Evolutionary conservation across 2,888 invertebrate species (phyloP), one percentile per base, ranked within the genome.

Genomic region (Nephrotoma guestfalica): DNA sequence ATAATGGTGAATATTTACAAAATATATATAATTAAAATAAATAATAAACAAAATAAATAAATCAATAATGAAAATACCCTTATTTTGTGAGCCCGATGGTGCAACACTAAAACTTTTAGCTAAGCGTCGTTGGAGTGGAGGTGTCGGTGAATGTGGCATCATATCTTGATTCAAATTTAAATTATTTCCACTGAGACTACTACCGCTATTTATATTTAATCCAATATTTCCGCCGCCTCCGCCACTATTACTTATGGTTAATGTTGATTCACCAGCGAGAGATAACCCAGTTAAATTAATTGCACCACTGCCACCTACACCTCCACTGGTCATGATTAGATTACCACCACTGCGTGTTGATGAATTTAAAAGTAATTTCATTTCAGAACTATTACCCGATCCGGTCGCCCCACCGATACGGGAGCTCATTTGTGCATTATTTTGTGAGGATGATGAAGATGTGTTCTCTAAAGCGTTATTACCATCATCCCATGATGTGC

Each of bases 51-150:
- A 42, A 83, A 86, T 42, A 45, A 83, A 45, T 85, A 71, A 87
- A 47, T 86, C 41, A 57, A 87, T 45, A 51, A 85, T 42, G 88
- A 87, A 87, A 91, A 90, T 91, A 91, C 91, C 91, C 91, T 91
- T 91, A 89, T 92, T 91, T 88, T 91, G 92, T 87, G 91, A 90
- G 85, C 88, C 93, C 89, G 95, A 94, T 90, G 96, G 94, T 89
- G 96, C 95, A 90, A 96, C 96, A 93, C 97, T 97, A 94, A 97
- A 97, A 92, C 97, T 97, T 93, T 97, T 97, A 90, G 97, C 96
- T 91, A 97, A 94, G 90, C 97, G 95, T 90, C 97, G 94, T 92
- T 96, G 96, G 89, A 96, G 94, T 89, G 97, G 97, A 89, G 97
- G 97, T 89, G 97, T 96, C 88, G 95, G 95, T 89, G 95, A 94